Base-by-base conservation (phyloP, 2,888 invertebrate genomes). In the Steinernema scapterisci region DNA sequence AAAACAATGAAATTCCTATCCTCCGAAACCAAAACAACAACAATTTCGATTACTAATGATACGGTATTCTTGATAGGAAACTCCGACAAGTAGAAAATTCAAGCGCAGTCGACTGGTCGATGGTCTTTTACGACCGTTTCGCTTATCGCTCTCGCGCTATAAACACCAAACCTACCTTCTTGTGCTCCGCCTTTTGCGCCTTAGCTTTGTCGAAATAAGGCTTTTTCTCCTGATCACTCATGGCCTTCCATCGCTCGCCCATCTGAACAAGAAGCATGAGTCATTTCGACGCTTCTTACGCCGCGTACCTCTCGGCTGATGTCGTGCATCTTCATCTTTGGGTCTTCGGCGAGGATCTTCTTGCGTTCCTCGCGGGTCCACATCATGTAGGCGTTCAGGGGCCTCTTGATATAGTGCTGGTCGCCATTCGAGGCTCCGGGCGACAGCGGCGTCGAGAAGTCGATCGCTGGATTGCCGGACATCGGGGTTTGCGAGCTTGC, bases 211-310 rank as follows among this genome's bases (percentile, higher is more conserved):
- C 78, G 70, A 78, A 78, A 46, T 79, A 78, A 25, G 78, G 78
- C 27, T 78, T 79, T 70, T 78, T 78, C 27, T 78, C 76, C 48
- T 78, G 76, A 71, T 78, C 78, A 21, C 72, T 52, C 78, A 78
- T 78, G n/a, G 73, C 75, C 74, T 78, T 78, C 78, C 78, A 78
- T 31, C 72, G 72, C 73, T 78, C 78, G 54, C 78, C 78, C 78
- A 71, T 46, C 45, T 46, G 63, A 63, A 63, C 5, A 63, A 31
- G 38, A 38, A 38, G 3, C 38, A 38, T 38, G 38, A 38, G 38
- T 38, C 38, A 38, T 9, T 38, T 9, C 3, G 38, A 3, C 38
- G 38, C 9, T 38, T 38, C 38, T 9, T 9, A 3, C 9, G 38
- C 63, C 63, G 27, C 63, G 23, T 63, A 78, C 73, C 51, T 70